These are phyloP conservation scores for Dipodomys ordii DNA, from an alignment of 2,113 vertebrate species.

Conservation along the genomic window DNA sequence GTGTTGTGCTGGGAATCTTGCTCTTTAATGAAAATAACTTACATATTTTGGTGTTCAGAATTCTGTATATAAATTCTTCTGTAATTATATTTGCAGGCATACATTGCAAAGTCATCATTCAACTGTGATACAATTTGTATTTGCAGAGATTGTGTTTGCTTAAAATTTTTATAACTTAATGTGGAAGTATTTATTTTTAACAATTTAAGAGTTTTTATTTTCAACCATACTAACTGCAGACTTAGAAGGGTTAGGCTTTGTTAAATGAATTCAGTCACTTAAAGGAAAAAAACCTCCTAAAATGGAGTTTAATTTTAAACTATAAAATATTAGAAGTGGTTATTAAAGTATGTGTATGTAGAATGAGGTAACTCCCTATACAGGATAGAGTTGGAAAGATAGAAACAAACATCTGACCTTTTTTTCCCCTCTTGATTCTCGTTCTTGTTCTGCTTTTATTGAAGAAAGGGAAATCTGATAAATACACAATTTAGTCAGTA, in stretches of 20 bases:
- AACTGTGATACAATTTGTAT: neutral
- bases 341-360: neutral
- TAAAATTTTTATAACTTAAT: conserved; percentile 2
- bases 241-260: neutral
- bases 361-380: too few relatives aligned
- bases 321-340: neutral
- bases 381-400: neutral
- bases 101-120: neutral
- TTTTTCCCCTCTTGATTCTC: neutral
- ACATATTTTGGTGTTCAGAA: neutral
- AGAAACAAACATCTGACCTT: conserved; percentile 3
- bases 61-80: conserved; percentile 27
- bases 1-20: neutral
- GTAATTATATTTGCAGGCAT: neutral
- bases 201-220: conserved; percentile 8
- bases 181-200: conserved; percentile 26
- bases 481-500: neutral
- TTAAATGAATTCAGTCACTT: neutral
- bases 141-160: neutral
- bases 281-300: conserved; percentile 21
- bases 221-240: neutral
- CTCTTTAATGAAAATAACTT: conserved; percentile 23
- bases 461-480: conserved; percentile 19
- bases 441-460: conserved; percentile 34
- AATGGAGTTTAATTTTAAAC: conserved; percentile 51